These are phyloP conservation scores for Spatula clypeata DNA, from an alignment of 2,797 vertebrate genomes.

Conservation along the genomic window DNA sequence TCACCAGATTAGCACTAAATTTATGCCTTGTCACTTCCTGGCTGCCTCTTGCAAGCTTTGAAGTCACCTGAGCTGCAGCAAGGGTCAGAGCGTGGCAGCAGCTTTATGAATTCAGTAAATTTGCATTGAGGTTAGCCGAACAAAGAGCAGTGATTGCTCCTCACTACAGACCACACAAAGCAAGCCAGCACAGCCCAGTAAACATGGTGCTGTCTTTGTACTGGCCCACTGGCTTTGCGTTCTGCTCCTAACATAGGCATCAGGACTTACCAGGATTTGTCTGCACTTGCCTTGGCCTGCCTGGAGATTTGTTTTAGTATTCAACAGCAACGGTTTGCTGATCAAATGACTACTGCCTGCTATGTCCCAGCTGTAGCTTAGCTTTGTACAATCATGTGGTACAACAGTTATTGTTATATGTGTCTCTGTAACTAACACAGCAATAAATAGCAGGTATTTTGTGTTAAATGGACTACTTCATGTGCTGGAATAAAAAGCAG, in stretches of 20 bases:
- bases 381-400: not conserved
- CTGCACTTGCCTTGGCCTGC: not conserved
- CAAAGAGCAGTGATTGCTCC: not conserved
- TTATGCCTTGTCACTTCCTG: not conserved
- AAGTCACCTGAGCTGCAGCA: not conserved
- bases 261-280: not conserved
- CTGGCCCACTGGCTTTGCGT: not conserved
- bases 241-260: not conserved
- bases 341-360: not conserved
- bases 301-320: not conserved
- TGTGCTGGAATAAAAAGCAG: not conserved
- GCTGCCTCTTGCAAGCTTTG: not conserved
- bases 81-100: not conserved
- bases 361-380: not conserved
- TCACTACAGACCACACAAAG: not conserved
- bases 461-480: not conserved
- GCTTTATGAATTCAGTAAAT: not conserved
- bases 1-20: not conserved
- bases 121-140: not conserved
- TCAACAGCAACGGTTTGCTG: not conserved
- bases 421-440: not conserved
- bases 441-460: not conserved
- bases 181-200: accelerated
- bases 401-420: not conserved
- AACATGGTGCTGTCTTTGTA: not conserved